Conservation (phyloP, 1,140 invertebrate genomes). For the Papilio helenus region DNA sequence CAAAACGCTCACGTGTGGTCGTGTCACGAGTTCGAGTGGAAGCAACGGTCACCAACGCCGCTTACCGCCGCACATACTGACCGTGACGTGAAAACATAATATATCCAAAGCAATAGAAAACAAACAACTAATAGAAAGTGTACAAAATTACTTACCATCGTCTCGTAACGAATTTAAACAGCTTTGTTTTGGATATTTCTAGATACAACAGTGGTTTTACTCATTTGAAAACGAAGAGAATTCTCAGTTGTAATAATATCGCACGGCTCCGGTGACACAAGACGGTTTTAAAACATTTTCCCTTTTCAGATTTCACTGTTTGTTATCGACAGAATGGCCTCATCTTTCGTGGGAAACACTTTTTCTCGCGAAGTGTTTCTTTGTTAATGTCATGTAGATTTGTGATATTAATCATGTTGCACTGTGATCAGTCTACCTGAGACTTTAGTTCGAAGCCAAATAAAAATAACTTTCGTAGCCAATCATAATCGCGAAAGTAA, state of each 20-base stretch:
- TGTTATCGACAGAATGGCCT: conserved; percentile 43
- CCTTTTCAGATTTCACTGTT: conserved; percentile 56
- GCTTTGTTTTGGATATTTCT: background rate
- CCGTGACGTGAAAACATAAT: conserved; percentile 56
- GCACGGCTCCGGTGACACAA: conserved; percentile 31
- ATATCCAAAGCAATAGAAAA: conserved; percentile 59
- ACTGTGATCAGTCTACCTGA: background rate
- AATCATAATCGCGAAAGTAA: background rate
- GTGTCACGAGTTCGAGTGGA: conserved; percentile 45
- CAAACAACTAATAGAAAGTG: conserved; percentile 47
- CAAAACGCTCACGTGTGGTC: conserved; percentile 49
- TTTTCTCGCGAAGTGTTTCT: conserved; percentile 8
- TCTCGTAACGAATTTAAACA: conserved; percentile 40
- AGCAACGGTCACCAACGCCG: conserved; percentile 42
- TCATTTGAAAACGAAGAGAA: conserved; percentile 21
- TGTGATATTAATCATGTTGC: background rate
- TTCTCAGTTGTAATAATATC: conserved; percentile 19
- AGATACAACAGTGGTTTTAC: background rate
- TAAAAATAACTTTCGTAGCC: background rate
- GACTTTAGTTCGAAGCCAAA: background rate
- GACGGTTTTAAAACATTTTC: conserved; percentile 46
- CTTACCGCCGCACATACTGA: conserved; percentile 39
- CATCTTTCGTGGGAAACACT: conserved; percentile 46
- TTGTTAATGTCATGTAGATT: conserved; percentile 19
- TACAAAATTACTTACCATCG: conserved; percentile 28